phyloP scores from a whole-genome alignment of 2,797 vertebrate genomes.

The Epinephelus malabaricus region DNA sequence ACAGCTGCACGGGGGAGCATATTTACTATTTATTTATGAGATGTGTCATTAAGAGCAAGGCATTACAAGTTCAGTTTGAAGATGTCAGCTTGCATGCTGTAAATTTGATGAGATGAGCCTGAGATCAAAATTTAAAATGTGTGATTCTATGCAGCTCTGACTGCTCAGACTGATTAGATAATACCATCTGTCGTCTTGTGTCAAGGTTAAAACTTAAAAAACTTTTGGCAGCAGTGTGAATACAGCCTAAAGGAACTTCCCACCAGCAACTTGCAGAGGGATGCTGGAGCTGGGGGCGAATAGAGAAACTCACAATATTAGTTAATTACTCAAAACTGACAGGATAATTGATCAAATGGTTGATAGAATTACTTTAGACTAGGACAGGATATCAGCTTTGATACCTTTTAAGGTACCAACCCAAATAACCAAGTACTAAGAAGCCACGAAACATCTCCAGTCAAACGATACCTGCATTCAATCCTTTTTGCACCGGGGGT shows the following conservation, averaged over 20 bases:
- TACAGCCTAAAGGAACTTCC: background rate
- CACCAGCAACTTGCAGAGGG: too few relatives aligned
- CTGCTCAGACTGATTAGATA: background rate
- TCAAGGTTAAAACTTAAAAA: conserved; percentile 1
- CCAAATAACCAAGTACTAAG: too few relatives aligned
- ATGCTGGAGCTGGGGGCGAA: background rate
- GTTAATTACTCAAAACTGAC: too few relatives aligned
- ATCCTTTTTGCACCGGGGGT: too few relatives aligned
- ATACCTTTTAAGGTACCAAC: too few relatives aligned
- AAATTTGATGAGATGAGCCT: background rate
- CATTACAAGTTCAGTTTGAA: background rate
- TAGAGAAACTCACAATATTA: background rate
- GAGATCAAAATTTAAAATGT: conserved; percentile 13
- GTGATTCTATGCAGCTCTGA: background rate
- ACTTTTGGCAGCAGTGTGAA: background rate
- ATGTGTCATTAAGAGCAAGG: conserved; percentile 6
- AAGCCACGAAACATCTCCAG: too few relatives aligned
- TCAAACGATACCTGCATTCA: too few relatives aligned
- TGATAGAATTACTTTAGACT: too few relatives aligned
- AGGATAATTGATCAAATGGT: too few relatives aligned
- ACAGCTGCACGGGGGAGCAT: background rate
- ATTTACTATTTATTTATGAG: conserved; percentile 15
- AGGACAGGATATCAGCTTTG: too few relatives aligned
- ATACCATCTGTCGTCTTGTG: background rate
- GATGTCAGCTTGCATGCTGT: background rate